These are phyloP conservation scores for Siniperca undulata DNA, from an alignment of 2,797 vertebrate species.

Conservation along the genomic window DNA sequence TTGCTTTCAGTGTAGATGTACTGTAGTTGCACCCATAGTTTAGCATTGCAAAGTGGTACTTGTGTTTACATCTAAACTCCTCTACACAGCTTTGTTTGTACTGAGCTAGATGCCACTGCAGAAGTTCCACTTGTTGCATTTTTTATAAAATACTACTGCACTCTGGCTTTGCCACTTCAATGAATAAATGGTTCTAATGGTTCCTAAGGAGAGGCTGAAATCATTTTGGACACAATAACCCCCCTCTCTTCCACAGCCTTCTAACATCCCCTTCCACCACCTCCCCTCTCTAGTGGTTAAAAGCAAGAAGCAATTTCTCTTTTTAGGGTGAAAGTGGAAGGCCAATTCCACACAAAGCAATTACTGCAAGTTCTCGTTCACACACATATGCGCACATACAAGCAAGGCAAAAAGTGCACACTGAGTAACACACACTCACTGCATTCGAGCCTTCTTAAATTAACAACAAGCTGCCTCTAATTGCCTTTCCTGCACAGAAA, in stretches of 20 bases:
- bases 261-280: conserved; percentile 32
- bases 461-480: conserved; percentile 60
- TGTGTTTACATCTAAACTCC: not conserved
- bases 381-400: not conserved
- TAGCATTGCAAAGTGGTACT: conserved; percentile 21
- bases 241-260: not conserved
- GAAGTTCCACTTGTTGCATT: conserved; percentile 53
- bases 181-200: conserved; percentile 68
- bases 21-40: conserved; percentile 13
- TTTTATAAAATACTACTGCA: conserved; percentile 31
- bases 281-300: conserved; percentile 56
- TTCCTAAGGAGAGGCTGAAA: conserved; percentile 58
- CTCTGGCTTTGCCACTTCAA: conserved; percentile 36
- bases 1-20: conserved; percentile 8
- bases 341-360: conserved; percentile 68
- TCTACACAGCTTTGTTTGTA: conserved; percentile 30
- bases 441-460: conserved; percentile 38
- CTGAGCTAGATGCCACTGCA: conserved; percentile 28
- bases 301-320: conserved; percentile 72
- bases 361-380: conserved; percentile 57
- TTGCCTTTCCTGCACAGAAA: conserved; percentile 49
- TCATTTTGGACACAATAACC: conserved; percentile 65
- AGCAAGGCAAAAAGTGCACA: conserved; percentile 8
- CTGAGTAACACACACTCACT: conserved; percentile 20
- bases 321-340: conserved; percentile 69